Evolutionary conservation across 2,888 invertebrate genomes (phyloP).

Genomic region (Pterobdella sp.): DNA sequence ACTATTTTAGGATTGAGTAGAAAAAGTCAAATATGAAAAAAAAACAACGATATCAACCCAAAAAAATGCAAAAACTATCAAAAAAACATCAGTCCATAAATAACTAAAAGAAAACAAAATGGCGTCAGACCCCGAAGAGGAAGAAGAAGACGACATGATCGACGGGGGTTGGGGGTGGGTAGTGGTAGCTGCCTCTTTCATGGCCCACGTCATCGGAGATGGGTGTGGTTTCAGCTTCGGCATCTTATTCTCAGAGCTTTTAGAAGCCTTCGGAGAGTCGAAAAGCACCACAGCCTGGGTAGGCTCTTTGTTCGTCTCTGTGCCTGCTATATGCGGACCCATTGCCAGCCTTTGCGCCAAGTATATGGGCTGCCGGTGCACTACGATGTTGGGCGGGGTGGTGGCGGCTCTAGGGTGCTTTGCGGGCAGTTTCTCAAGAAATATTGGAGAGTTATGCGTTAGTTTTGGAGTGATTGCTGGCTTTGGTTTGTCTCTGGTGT

Average conservation of each 20-base stretch:
- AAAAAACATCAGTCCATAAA: not conserved
- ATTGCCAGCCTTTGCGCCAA: conserved; percentile 47
- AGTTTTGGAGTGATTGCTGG: conserved; percentile 49
- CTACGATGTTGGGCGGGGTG: conserved; percentile 47
- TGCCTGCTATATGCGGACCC: conserved; percentile 63
- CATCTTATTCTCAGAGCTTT: conserved; percentile 64
- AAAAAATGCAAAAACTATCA: not conserved
- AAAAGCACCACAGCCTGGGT: conserved; percentile 65
- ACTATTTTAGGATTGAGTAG: too few species aligned
- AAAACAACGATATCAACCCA: not conserved
- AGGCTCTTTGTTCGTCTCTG: conserved; percentile 80
- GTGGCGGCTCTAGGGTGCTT: conserved; percentile 46
- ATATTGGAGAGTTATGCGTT: conserved; percentile 46
- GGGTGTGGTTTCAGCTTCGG: conserved; percentile 70
- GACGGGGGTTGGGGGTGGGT: conserved; percentile 92
- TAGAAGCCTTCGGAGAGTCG: conserved; percentile 54
- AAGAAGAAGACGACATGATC: too few species aligned
- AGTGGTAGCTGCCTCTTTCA: conserved; percentile 84
- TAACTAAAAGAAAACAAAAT: too few species aligned
- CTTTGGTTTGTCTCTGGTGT: conserved; percentile 48
- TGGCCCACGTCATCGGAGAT: conserved; percentile 77
- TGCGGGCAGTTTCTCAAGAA: conserved; percentile 43
- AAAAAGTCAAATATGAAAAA: too few species aligned
- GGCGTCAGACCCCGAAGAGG: too few species aligned
- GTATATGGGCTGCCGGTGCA: conserved; percentile 47